Evolutionary conservation across 2,113 vertebrate genomes (phyloP), one percentile per base, ranked within the genome.

Genomic region (Amphilophus citrinellus): DNA sequence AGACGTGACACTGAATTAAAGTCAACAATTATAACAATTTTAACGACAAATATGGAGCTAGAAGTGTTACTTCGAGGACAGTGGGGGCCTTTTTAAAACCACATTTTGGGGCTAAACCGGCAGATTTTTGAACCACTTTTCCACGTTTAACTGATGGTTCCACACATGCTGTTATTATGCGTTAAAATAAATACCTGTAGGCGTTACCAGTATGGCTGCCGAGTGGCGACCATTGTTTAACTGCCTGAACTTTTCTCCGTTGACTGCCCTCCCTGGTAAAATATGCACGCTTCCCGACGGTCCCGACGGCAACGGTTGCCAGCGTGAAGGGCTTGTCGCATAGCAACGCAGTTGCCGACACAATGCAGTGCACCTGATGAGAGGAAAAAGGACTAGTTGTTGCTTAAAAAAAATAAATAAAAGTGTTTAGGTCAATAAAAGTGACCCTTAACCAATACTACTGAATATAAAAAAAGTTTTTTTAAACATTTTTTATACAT

Each of bases 261-360:
- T 37, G 37, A 37, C 24, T 24, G 24, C 24, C 24, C 2, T 13
- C 37, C 20, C 20, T 13, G n/a, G 39, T 65, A 10, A 14, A 63
- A 63, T 14, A 63, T 39, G 37, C 35, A 63, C 35, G 10, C 18
- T 63, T 63, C 10, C 35, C 35, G 10, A 63, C 3, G 0, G 35
- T 10, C 18, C 0, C 6, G 3, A 65, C 5, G 10, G 22, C 59
- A 42, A 1, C 10, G 1, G n/a, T 39, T 75, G 15, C n/a, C 5
- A 17, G 3, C 37, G 42, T 30, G n/a, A 18, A 5, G 47, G 47
- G 20, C 24, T 66, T 37, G 87, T 81, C 61, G 35, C 82, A 10
- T 85, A 80, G 85, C 77, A 89, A 87, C 84, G 22, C 0, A 3
- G 9, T 2, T 66, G 39, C 24, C 35, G 20, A 80, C 27, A 37